These are phyloP conservation scores for Aporrectodea caliginosa DNA, from an alignment of 1,140 invertebrate genomes.

Conservation along the genomic window DNA sequence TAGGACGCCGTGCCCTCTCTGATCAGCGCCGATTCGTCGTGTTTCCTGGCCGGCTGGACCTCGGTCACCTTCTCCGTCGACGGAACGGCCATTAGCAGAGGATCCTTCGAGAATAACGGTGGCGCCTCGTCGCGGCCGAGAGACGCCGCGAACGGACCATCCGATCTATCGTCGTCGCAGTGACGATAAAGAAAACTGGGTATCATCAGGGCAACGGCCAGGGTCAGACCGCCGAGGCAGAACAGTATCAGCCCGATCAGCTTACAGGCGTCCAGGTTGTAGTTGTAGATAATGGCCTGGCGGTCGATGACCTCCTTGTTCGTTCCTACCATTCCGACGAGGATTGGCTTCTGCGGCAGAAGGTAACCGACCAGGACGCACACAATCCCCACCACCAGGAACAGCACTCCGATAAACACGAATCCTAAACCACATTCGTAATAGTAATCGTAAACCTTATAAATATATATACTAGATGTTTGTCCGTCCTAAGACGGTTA, in stretches of 20 bases:
- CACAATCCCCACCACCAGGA: constrained; percentile 57
- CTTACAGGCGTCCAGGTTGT: constrained; percentile 59
- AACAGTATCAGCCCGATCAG: constrained; percentile 59
- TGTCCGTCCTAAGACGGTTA: no score
- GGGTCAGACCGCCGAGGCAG: constrained; percentile 58
- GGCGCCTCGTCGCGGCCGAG: neutral
- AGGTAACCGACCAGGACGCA: constrained; percentile 59
- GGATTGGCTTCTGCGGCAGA: constrained; percentile 55
- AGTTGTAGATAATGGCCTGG: constrained; percentile 57
- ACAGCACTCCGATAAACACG: constrained; percentile 55
- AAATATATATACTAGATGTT: no score
- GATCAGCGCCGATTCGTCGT: neutral
- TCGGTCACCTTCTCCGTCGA: neutral
- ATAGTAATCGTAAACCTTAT: no score
- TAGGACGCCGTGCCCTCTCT: neutral
- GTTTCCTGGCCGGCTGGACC: neutral
- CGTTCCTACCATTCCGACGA: constrained; percentile 53
- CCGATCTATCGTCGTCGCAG: constrained; percentile 48
- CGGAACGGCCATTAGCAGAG: neutral
- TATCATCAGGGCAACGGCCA: constrained; percentile 57
- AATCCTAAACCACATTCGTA: constrained; percentile 38
- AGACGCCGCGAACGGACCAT: neutral
- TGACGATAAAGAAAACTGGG: constrained; percentile 57
- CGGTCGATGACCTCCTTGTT: constrained; percentile 57
- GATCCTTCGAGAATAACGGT: no score